A percentile compares a stretch with the other conserved stretches of the same genome.
phyloP scores from a whole-genome alignment of 2,797 vertebrate genomes.

The Rhinella marina region DNA sequence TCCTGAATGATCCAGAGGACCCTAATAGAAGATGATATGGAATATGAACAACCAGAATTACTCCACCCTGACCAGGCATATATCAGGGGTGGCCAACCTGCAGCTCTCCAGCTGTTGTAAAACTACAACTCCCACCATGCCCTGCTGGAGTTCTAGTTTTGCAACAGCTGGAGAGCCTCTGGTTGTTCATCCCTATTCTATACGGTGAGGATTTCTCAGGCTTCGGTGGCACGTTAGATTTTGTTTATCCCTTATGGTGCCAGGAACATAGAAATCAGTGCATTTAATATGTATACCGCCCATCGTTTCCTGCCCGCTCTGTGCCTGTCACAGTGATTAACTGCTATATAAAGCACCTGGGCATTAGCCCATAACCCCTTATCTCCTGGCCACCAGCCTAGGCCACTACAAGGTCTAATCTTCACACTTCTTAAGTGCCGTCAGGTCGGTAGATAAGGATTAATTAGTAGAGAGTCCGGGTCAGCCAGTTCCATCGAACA shows the following conservation, averaged over 20 bases:
- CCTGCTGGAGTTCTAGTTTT: no score
- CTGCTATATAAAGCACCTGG: neutral
- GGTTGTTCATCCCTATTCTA: no score
- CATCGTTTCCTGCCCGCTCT: neutral
- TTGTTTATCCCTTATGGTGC: neutral
- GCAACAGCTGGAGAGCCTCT: neutral
- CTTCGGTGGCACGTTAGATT: neutral
- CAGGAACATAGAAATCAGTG: neutral
- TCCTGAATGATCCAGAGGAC: neutral
- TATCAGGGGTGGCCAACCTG: no score
- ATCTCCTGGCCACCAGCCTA: conserved; percentile 8
- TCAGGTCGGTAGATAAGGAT: conserved; percentile 10
- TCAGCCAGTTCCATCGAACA: neutral
- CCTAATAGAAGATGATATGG: neutral
- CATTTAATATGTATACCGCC: neutral
- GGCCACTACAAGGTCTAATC: conserved; percentile 7
- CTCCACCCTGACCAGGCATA: no score
- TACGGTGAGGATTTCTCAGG: neutral
- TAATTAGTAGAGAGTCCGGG: neutral
- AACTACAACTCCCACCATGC: no score
- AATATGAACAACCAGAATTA: neutral
- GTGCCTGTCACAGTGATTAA: neutral
- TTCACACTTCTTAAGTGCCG: conserved; percentile 7
- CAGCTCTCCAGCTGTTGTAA: no score
- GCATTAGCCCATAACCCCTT: conserved; percentile 15